Evolutionary conservation across 2,797 vertebrate species (phyloP).

Genomic region (Tragopan temminckii): DNA sequence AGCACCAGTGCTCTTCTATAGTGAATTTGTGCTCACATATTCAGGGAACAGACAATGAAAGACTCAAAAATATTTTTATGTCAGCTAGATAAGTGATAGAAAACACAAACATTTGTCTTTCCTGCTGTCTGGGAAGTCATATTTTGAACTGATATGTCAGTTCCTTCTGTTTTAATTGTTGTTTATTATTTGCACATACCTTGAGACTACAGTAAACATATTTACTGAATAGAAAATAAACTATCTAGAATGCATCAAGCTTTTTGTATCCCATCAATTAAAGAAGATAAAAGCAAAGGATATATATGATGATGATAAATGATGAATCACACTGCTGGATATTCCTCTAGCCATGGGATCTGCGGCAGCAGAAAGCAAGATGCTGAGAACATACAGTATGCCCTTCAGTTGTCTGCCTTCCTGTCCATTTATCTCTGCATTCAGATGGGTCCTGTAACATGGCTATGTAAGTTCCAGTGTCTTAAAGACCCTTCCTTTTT

Average conservation of each 20-base stretch:
- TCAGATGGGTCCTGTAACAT: background rate
- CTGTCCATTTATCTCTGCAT: background rate
- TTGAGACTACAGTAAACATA: background rate
- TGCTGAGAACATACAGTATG: background rate
- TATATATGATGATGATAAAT: background rate
- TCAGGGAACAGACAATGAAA: background rate
- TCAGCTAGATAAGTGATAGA: background rate
- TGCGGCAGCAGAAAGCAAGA: background rate
- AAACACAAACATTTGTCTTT: background rate
- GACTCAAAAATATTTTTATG: background rate
- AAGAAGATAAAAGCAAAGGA: constrained; percentile 7
- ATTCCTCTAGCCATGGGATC: constrained; percentile 5
- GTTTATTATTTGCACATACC: background rate
- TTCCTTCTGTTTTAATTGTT: background rate
- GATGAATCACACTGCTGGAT: background rate
- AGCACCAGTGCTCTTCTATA: background rate
- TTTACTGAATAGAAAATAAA: constrained; percentile 26
- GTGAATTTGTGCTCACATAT: background rate
- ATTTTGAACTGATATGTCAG: background rate
- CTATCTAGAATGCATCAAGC: background rate
- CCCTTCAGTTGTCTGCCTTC: background rate
- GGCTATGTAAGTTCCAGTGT: background rate
- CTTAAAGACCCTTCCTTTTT: background rate
- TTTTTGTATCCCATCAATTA: background rate
- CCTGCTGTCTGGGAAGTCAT: background rate